phyloP scores from a whole-genome alignment of 2,113 vertebrate genomes.

The Pipra filicauda region DNA sequence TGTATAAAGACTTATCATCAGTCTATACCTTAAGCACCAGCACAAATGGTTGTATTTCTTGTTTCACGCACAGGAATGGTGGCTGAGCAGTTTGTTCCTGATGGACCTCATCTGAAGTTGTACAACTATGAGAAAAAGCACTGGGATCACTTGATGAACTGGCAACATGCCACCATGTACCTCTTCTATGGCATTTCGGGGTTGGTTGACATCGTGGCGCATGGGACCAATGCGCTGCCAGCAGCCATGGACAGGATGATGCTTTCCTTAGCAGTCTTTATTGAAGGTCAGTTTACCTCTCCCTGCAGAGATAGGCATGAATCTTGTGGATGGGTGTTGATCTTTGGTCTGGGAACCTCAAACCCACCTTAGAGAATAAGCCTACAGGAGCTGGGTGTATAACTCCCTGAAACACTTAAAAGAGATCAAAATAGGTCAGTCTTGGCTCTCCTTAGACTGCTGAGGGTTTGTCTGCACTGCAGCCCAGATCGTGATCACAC shows the following conservation, averaged over 20 bases:
- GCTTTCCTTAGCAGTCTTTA: constrained; percentile 87
- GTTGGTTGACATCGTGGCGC: constrained; percentile 78
- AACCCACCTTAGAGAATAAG: not conserved
- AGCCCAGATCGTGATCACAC: not conserved
- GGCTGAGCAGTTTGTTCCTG: constrained; percentile 83
- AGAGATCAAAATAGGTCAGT: not conserved
- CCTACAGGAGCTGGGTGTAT: not conserved
- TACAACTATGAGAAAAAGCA: constrained; percentile 82
- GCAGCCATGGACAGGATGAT: constrained; percentile 83
- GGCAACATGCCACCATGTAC: constrained; percentile 97
- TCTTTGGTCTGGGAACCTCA: not conserved
- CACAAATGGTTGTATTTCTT: not conserved
- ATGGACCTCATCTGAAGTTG: constrained; percentile 82
- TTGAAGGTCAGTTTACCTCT: constrained; percentile 79
- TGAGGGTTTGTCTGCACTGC: not conserved
- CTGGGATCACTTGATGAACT: constrained; percentile 85
- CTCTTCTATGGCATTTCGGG: constrained; percentile 88
- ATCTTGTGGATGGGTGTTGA: not conserved
- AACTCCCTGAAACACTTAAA: not conserved
- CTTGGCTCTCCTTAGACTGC: not conserved
- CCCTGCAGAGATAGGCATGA: not conserved
- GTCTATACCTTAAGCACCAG: not conserved
- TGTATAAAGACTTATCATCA: not conserved
- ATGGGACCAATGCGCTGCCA: constrained; percentile 78
- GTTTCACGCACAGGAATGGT: constrained; percentile 79